Conservation (phyloP, 2,113 vertebrate genomes). For the Paramormyrops kingsleyae region DNA sequence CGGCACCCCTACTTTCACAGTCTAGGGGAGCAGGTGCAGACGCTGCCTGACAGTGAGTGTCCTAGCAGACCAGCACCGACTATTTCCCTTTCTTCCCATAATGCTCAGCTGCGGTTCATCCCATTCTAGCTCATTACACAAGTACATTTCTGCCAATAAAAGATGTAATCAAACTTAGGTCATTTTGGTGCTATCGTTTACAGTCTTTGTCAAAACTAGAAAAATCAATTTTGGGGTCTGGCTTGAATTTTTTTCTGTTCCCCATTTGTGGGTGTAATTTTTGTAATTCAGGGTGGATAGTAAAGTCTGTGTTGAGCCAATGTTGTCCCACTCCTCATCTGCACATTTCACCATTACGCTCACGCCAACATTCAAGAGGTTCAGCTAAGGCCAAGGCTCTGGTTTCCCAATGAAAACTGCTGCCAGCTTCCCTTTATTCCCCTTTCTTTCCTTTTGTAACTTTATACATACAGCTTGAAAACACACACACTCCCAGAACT, state of each 20-base stretch:
- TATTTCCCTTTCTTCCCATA: not conserved
- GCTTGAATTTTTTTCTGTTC: not conserved
- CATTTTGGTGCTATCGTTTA: not conserved
- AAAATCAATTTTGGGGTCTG: not conserved
- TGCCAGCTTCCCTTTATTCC: not conserved
- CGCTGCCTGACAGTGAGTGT: slow-evolving; percentile 62
- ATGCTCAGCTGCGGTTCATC: not conserved
- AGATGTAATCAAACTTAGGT: not conserved
- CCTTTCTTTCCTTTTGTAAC: not conserved
- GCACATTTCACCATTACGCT: not conserved
- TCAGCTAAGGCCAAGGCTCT: not conserved
- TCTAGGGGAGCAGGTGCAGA: slow-evolving; percentile 61
- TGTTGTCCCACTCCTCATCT: not conserved
- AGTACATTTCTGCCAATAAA: not conserved
- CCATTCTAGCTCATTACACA: not conserved
- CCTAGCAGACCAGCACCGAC: too few species aligned
- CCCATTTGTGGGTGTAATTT: not conserved
- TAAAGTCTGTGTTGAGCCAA: not conserved
- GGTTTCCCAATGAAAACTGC: not conserved
- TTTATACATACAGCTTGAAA: not conserved
- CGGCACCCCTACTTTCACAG: slow-evolving; percentile 59
- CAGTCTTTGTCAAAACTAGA: not conserved
- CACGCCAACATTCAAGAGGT: not conserved
- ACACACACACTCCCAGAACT: not conserved
- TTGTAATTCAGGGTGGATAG: not conserved